These are phyloP conservation scores for Drosophila baimaii DNA, from an alignment of 1,140 invertebrate species.

Conservation along the genomic window DNA sequence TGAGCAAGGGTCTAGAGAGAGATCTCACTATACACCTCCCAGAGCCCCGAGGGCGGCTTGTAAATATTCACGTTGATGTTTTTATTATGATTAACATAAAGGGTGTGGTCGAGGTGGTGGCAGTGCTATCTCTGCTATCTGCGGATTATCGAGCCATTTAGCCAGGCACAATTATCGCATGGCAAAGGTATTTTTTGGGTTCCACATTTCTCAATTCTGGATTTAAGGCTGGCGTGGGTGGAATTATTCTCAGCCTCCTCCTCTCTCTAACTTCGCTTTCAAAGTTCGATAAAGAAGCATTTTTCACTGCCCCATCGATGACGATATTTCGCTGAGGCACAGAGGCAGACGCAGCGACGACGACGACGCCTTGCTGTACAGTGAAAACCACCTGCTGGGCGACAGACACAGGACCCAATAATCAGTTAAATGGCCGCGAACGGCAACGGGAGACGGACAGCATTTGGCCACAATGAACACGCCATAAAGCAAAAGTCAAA, in stretches of 20 bases:
- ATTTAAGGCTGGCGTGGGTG: constrained; percentile 32
- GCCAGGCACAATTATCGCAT: constrained; percentile 59
- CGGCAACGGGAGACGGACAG: constrained; percentile 47
- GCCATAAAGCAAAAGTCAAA: constrained; percentile 83
- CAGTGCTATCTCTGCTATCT: constrained; percentile 36
- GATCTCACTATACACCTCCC: constrained; percentile 22
- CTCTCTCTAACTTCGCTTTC: constrained; percentile 21
- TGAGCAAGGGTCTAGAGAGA: constrained; percentile 21
- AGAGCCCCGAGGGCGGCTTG: constrained; percentile 57
- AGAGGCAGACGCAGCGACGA: constrained; percentile 25
- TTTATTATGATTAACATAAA: constrained; percentile 80
- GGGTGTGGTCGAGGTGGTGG: constrained; percentile 49
- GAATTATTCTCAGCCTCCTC: constrained; percentile 36
- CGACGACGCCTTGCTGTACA: constrained; percentile 62
- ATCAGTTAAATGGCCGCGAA: constrained; percentile 72
- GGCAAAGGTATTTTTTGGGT: not conserved
- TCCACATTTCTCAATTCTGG: constrained; percentile 8
- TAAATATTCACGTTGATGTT: constrained; percentile 78
- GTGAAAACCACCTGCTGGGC: constrained; percentile 79
- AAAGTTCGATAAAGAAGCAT: constrained; percentile 41
- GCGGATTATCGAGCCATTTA: constrained; percentile 63
- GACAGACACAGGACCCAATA: constrained; percentile 66
- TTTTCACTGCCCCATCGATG: constrained; percentile 39
- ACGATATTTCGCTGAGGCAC: constrained; percentile 28
- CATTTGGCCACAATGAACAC: constrained; percentile 73